Conservation (phyloP, 2,797 vertebrate species). For the Rhyacichthys aspro region DNA sequence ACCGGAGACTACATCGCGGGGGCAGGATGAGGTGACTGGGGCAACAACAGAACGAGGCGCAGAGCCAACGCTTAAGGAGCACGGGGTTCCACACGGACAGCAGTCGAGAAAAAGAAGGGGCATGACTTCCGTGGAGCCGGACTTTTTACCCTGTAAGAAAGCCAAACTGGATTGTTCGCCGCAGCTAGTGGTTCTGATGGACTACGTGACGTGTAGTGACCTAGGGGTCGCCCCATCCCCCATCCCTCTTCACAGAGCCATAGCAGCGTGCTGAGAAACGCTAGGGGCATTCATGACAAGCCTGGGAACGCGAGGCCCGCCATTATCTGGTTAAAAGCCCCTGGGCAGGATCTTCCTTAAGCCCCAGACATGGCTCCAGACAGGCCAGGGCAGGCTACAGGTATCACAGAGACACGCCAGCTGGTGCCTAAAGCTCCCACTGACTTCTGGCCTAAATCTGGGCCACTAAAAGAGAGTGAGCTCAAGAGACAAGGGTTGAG, state of each 20-base stretch:
- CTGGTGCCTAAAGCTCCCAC: not conserved
- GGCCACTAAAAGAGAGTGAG: not conserved
- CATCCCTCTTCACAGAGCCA: conserved; percentile 51
- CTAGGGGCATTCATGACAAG: not conserved
- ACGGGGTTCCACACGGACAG: not conserved
- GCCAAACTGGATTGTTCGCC: conserved; percentile 43
- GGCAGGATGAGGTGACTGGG: not conserved
- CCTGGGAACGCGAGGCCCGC: not conserved
- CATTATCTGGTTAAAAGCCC: not conserved
- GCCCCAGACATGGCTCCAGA: not conserved
- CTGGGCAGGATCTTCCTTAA: not conserved
- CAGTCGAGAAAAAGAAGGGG: conserved; percentile 62
- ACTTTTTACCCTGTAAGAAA: conserved; percentile 76
- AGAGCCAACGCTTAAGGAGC: conserved; percentile 22
- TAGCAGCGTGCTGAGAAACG: conserved; percentile 60
- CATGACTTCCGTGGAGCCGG: conserved; percentile 65
- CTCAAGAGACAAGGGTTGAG: not conserved
- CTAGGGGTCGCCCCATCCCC: conserved; percentile 31
- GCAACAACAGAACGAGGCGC: conserved; percentile 5
- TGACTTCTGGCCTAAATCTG: conserved; percentile 34
- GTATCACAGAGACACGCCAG: conserved; percentile 16
- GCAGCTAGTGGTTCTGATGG: conserved; percentile 38
- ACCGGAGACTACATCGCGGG: not conserved
- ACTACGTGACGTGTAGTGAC: conserved; percentile 55
- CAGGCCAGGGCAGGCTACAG: not conserved